Base-by-base conservation (phyloP, 2,888 invertebrate genomes). In the Eupelmus urozonus region DNA sequence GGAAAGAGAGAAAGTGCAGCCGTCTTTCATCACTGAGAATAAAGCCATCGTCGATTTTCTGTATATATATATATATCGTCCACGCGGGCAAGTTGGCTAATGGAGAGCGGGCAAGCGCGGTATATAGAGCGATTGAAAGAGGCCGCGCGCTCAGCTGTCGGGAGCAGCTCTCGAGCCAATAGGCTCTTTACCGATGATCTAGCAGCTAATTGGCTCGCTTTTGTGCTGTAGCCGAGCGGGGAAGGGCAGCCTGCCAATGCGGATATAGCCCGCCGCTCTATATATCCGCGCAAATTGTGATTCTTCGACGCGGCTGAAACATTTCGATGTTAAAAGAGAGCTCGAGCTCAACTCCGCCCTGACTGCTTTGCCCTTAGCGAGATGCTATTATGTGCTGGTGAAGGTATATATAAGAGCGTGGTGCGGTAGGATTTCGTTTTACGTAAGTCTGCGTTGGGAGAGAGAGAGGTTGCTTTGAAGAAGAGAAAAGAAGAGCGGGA, bases 161-260 rank as follows among this genome's bases (percentile, higher is more conserved):
- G 13, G 11, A 59, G 40, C 76, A 76, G 72, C 40, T 72, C 57
- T 45, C 9, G 42, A 45, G 55, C 55, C 66, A 67, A 76, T 71
- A 51, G 55, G 23, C 49, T 25, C 23, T 67, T 63, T 60, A 55
- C 71, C 71, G 34, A 71, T 74, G 69, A 73, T 77, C 80, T 60
- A 73, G 5, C 60, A 71, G 66, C 71, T 80, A 78, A 80, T 78
- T 80, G 78, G 71, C 71, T 71, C 57, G 20, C 66, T 40, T 78
- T 80, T 80, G 74, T 71, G 23, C 25, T 20, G 51, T 29, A 40
- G 40, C 7, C 7, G 42, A 5, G 25, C 7, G 25, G 18, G 42
- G 42, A 18, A 23, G 40, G 25, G 42, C 2, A 5, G 13, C 5
- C 40, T 53, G 40, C 25, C 45, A 51, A 27, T 57, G 51, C 40